Base-by-base conservation (phyloP, 2,888 invertebrate genomes). In the Calliphora vomitoria region DNA sequence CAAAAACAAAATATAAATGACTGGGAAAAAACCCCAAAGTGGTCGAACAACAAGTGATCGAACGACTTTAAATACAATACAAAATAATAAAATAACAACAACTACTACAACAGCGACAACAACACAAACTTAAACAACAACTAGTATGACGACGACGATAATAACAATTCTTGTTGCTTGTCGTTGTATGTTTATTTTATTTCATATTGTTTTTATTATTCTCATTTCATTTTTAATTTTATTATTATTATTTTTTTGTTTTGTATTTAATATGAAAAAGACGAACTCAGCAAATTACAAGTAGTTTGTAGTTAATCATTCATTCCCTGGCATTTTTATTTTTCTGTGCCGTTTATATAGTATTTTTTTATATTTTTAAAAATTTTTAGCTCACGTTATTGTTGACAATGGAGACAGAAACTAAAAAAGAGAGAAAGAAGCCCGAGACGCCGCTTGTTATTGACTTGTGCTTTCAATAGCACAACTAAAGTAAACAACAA, bases 41-140 rank as follows among this genome's bases (percentile, higher is more conserved):
- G 64, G 88, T 85, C 72, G 81, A 88, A 87, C 87, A 89, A 86
- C 88, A 84, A 89, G 88, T 82, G 84, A 88, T 88, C 89, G 87
- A 87, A 89, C 88, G 85, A 87, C 79, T 88, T 88, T 44, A 88
- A 87, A 87, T 87, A 84, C 60, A 82, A 79, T 55, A 83, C 76
- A 75, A 75, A 72, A 72, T 72, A 79, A 79, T 78, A 71, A 79
- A 69, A 62, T n/a, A 82, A 76, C 8, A 78, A 74, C 50, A 68
- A 72, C 60, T 44, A 64, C 41, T 69, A 82, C 62, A 69, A n/a
- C 25, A 69, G n/a, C 55, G 66, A 53, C 11, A 76, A n/a, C n/a
- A 64, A 53, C 44, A 50, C 47, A 50, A 66, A 18, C 11, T 44
- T 11, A 44, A 20, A 5, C 50, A 18, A 41, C 50, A 55, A n/a